Evolutionary conservation across 2,113 vertebrate species (phyloP).

Genomic region (Triplophysa siluroides): DNA sequence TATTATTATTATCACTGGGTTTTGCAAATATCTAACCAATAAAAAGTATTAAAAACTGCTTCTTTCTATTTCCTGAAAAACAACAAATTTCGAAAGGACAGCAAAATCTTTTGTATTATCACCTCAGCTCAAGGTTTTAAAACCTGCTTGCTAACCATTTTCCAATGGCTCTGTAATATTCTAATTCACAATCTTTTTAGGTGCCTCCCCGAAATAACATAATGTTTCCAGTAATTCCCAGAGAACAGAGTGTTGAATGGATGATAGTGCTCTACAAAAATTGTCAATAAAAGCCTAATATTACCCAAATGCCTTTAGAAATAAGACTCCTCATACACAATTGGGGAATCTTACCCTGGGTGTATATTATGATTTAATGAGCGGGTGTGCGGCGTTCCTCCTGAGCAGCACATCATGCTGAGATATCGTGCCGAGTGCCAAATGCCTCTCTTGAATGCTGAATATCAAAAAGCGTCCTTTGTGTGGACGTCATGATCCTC

Average conservation of each 20-base stretch:
- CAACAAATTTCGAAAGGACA: too few species aligned
- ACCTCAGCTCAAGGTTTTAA: too few species aligned
- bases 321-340: not conserved
- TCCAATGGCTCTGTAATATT: too few species aligned
- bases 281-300: not conserved
- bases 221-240: not conserved
- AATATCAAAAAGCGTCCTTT: slow-evolving; percentile 61
- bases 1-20: too few species aligned
- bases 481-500: slow-evolving; percentile 65
- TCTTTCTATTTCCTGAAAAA: too few species aligned
- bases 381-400: slow-evolving; percentile 48
- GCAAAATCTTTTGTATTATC: too few species aligned
- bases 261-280: not conserved
- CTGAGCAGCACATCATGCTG: slow-evolving; percentile 59
- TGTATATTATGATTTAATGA: slow-evolving; percentile 35
- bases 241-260: not conserved
- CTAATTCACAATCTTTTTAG: not conserved
- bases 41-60: too few species aligned
- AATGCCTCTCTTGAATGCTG: slow-evolving; percentile 74
- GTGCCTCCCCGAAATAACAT: too few species aligned
- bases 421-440: slow-evolving; percentile 63
- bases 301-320: slow-evolving; percentile 9
- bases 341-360: slow-evolving; percentile 6
- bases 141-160: too few species aligned
- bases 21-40: too few species aligned